Percentiles rank a stretch among this genome's conserved stretches.
These are phyloP conservation scores for Xylocampa areola DNA, from an alignment of 2,888 invertebrate species.

Conservation along the genomic window DNA sequence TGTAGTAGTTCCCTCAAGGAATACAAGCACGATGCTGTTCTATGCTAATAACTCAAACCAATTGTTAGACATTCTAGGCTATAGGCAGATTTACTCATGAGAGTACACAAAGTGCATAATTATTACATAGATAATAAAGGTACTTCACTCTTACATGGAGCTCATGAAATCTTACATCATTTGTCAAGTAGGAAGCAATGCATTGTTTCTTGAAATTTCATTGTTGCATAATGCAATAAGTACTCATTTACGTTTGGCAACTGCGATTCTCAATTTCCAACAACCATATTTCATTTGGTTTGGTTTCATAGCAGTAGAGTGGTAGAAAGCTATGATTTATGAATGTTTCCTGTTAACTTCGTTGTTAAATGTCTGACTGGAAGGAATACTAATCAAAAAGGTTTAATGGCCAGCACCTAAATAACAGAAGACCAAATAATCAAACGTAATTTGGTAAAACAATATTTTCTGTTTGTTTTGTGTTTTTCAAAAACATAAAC, in stretches of 20 bases:
- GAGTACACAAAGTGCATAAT: neutral
- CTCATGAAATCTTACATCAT: slow-evolving; percentile 29
- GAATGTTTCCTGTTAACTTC: too few relatives aligned
- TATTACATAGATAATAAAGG: neutral
- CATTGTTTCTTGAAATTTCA: neutral
- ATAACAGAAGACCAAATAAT: too few relatives aligned
- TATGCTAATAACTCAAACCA: too few relatives aligned
- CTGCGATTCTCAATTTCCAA: slow-evolving; percentile 3
- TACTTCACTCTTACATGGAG: neutral
- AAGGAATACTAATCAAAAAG: too few relatives aligned
- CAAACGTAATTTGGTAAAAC: neutral
- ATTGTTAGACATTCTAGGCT: too few relatives aligned
- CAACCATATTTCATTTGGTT: too few relatives aligned
- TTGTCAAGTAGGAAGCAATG: slow-evolving; percentile 7
- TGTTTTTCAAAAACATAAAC: slow-evolving; percentile 12
- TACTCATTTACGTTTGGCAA: neutral
- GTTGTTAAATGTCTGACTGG: too few relatives aligned
- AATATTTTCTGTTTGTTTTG: slow-evolving; percentile 8
- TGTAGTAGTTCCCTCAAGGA: too few relatives aligned
- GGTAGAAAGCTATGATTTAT: too few relatives aligned
- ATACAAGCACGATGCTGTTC: too few relatives aligned
- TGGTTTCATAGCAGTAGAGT: too few relatives aligned
- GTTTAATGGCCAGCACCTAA: too few relatives aligned
- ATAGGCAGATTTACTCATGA: neutral
- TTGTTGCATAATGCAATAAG: slow-evolving; percentile 20